phyloP scores from a whole-genome alignment of 2,888 invertebrate genomes.

The Drosophila borborema region DNA sequence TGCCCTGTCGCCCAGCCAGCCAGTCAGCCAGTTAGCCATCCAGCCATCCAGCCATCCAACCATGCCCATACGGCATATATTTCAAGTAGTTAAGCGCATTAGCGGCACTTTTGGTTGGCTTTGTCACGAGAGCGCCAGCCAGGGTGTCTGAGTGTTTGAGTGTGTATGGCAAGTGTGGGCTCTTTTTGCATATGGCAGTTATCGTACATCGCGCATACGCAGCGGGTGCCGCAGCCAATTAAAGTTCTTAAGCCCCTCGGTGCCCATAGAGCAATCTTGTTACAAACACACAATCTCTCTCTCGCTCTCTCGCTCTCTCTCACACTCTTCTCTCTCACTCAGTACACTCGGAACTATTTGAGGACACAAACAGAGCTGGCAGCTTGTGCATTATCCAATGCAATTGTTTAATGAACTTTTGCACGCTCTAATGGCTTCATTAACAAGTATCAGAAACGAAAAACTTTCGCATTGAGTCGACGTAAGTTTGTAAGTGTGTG shows the following conservation, averaged over 20 bases:
- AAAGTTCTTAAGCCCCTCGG: slow-evolving; percentile 70
- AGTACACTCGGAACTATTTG: not conserved
- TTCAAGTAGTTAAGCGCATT: slow-evolving; percentile 81
- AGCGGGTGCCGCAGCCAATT: slow-evolving; percentile 76
- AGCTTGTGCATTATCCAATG: slow-evolving; percentile 70
- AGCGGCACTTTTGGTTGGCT: slow-evolving; percentile 76
- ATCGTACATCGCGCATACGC: slow-evolving; percentile 75
- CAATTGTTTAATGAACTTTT: slow-evolving; percentile 79
- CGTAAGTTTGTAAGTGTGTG: slow-evolving; percentile 21
- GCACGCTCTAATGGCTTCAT: slow-evolving; percentile 73
- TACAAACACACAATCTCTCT: not conserved
- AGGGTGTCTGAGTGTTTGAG: slow-evolving; percentile 9
- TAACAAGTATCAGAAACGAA: slow-evolving; percentile 60
- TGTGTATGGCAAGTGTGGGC: slow-evolving; percentile 19
- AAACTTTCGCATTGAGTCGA: slow-evolving; percentile 48
- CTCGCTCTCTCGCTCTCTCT: not conserved
- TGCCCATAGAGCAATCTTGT: slow-evolving; percentile 22
- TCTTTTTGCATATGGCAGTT: slow-evolving; percentile 65
- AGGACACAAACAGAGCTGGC: slow-evolving; percentile 11
- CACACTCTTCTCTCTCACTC: no score
- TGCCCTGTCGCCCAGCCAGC: slow-evolving; percentile 38
- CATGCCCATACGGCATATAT: slow-evolving; percentile 61
- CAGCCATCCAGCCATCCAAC: slow-evolving; percentile 18
- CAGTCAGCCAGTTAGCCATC: slow-evolving; percentile 28
- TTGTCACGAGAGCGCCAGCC: slow-evolving; percentile 38